A percentile compares a stretch with the other conserved stretches of the same genome.
Evolutionary conservation across 2,797 vertebrate genomes (phyloP).

Genomic region (Rousettus madagascariensis): DNA sequence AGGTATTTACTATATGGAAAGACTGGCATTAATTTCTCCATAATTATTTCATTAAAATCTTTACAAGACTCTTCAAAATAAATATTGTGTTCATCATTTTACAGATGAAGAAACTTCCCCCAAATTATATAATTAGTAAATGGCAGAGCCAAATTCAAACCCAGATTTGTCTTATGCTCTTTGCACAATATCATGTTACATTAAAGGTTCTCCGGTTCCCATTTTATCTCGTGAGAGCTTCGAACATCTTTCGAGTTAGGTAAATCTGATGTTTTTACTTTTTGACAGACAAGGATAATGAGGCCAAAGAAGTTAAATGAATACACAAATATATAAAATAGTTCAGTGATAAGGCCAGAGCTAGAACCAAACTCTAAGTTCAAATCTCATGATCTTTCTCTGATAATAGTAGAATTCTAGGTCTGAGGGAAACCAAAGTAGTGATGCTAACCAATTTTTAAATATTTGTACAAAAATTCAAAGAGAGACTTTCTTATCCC

Average conservation of each 20-base stretch:
- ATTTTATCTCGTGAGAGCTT: neutral
- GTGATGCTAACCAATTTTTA: neutral
- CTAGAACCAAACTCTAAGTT: neutral
- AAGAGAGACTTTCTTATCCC: neutral
- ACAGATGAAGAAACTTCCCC: neutral
- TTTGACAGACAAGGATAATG: neutral
- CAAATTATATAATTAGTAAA: neutral
- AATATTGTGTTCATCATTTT: neutral
- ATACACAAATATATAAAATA: neutral
- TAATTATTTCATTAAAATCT: neutral
- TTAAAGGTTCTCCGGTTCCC: neutral
- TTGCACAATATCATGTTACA: accelerated
- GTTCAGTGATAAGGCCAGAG: neutral
- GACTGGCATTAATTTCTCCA: neutral
- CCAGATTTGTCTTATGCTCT: neutral
- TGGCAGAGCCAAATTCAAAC: neutral
- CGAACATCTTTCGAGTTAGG: neutral
- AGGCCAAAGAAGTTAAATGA: neutral
- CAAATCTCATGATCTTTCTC: neutral
- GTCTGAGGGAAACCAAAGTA: neutral
- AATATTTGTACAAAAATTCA: neutral
- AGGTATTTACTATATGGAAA: neutral
- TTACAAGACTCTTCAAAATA: neutral
- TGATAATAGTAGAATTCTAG: neutral
- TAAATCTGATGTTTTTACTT: neutral